Evolutionary conservation across 2,113 vertebrate species (phyloP).

Genomic region (Stegastes partitus): DNA sequence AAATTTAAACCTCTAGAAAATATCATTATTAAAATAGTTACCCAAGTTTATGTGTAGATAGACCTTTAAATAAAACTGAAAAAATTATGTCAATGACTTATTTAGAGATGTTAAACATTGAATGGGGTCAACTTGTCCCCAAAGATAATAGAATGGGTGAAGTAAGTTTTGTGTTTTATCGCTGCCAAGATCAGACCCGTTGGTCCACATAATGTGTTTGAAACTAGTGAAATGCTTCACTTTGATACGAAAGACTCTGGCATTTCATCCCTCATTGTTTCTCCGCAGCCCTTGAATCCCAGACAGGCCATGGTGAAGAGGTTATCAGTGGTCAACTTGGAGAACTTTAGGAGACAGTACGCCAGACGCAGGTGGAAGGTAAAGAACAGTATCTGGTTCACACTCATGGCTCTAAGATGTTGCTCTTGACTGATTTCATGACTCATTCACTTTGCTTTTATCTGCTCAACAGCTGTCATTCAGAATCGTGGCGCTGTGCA

Average conservation of each 20-base stretch:
- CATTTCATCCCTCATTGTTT: constrained; percentile 43
- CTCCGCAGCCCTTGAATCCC: constrained; percentile 88
- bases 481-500: constrained; percentile 93
- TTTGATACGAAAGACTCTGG: background rate
- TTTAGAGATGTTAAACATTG: too few species aligned
- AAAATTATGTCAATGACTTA: too few species aligned
- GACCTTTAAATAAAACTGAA: too few species aligned
- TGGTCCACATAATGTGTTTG: background rate
- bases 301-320: constrained; percentile 92
- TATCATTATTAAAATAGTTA: too few species aligned
- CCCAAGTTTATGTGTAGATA: too few species aligned
- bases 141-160: too few species aligned
- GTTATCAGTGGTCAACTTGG: constrained; percentile 92
- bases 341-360: constrained; percentile 95
- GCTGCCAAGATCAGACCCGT: background rate
- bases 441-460: constrained; percentile 6
- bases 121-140: too few species aligned
- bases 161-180: background rate
- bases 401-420: background rate
- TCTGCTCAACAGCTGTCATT: constrained; percentile 88
- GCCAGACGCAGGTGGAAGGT: constrained; percentile 95
- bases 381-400: constrained; percentile 49
- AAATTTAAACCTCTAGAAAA: too few species aligned
- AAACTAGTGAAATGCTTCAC: background rate
- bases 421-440: background rate